Base-by-base conservation (phyloP, 1,140 invertebrate species). In the Drosophila parabipectinata region DNA sequence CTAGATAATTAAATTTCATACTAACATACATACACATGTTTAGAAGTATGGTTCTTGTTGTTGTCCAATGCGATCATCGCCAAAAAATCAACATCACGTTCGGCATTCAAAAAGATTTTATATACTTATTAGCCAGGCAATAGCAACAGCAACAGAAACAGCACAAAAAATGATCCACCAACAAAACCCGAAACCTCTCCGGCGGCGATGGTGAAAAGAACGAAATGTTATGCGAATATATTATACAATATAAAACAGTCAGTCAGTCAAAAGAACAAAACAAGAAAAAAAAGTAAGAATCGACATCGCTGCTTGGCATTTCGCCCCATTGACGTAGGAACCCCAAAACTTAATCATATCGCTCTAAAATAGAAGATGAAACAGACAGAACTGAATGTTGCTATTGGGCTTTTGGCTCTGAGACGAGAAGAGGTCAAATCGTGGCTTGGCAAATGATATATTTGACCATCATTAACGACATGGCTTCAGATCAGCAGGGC, bases 61-160 rank as follows among this genome's bases (percentile, higher is more conserved):
- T 47, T 53, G 61, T 32, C n/a, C 64, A 69, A 88, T 88, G 84
- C 77, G 84, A 83, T 88, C 84, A 88, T 88, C 84, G 75, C 84
- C 77, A 74, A 88, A 88, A 88, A 88, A 82, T 77, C 63, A 88
- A 77, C 75, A 79, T 69, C 69, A 87, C 71, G 77, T 85, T 85
- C 73, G 67, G 44, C 67, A 74, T 48, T 85, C 73, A 85, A 85
- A 80, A 77, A 85, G 60, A 62, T 45, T 80, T 71, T 75, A 67
- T 77, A 80, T 77, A 84, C 55, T 72, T 84, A 73, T 80, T 85
- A 77, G 57, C 69, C 63, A 52, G 47, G 28, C 50, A 76, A 37
- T 1, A 18, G 18, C 18, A 21, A 21, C 21, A 21, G 21, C 21
- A 21, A 21, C 21, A 21, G 2, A 21, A 21, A 21, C 45, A 71